These are phyloP conservation scores for Ophiodon elongatus DNA, from an alignment of 2,113 vertebrate genomes.

Conservation along the genomic window DNA sequence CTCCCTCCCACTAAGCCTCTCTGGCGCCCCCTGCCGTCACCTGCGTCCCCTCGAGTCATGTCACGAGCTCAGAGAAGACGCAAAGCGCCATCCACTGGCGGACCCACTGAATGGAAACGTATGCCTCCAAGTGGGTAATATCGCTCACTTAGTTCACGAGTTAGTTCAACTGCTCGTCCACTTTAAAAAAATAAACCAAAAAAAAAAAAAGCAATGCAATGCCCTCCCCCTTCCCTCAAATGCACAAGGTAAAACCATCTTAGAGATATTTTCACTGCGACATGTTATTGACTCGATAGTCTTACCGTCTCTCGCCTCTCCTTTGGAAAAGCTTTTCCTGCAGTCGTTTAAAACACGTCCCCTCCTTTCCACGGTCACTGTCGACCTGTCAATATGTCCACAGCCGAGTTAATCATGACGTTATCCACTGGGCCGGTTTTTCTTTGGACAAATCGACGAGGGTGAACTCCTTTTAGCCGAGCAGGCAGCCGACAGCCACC, in stretches of 20 bases:
- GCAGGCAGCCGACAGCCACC: constrained; percentile 41
- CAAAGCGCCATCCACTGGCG: constrained; percentile 62
- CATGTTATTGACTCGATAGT: background rate
- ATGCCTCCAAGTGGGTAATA: background rate
- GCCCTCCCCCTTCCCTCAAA: too few species aligned
- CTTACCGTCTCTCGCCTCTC: constrained; percentile 45
- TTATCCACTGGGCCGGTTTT: background rate
- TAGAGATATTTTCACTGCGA: background rate
- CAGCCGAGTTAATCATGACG: background rate
- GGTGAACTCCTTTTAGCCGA: background rate
- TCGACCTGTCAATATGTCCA: constrained; percentile 40
- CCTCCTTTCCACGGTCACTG: background rate
- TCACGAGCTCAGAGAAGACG: background rate
- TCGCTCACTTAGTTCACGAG: constrained; percentile 51
- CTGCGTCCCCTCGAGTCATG: background rate
- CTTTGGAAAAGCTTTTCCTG: background rate
- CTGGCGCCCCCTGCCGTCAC: constrained; percentile 65
- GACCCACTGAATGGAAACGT: constrained; percentile 1
- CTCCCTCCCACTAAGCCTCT: constrained; percentile 9
- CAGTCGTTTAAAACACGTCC: constrained; percentile 15
- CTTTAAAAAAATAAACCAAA: background rate
- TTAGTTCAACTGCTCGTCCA: background rate
- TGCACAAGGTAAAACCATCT: background rate
- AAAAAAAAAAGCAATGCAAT: too few species aligned
- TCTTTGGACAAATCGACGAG: background rate